Conservation (phyloP, 1,140 invertebrate genomes). For the Lucilia sericata region DNA sequence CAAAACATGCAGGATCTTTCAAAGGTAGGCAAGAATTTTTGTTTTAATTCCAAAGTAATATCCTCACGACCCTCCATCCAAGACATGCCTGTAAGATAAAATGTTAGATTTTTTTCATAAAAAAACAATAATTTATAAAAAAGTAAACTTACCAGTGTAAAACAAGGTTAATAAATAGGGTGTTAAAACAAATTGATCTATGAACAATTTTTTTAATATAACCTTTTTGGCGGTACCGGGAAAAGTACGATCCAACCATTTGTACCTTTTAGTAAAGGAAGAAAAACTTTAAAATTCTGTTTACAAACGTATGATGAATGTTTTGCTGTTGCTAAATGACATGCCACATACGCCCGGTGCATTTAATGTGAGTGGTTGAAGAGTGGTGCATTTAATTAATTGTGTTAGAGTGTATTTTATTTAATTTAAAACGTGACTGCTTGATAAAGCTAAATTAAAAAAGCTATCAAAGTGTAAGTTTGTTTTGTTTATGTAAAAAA, state of each 20-base stretch:
- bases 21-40: slow-evolving; percentile 82
- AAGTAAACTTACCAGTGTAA: slow-evolving; percentile 75
- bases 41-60: slow-evolving; percentile 75
- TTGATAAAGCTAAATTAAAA: too few species aligned
- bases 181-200: slow-evolving; percentile 84
- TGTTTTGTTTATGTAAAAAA: background rate
- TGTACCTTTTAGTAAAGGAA: slow-evolving; percentile 74
- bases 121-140: background rate
- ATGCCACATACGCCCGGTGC: background rate
- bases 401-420: background rate
- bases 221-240: slow-evolving; percentile 74
- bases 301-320: background rate
- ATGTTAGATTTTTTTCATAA: background rate
- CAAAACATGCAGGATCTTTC: slow-evolving; percentile 81
- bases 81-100: slow-evolving; percentile 75
- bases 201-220: slow-evolving; percentile 77
- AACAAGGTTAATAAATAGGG: slow-evolving; percentile 78
- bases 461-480: background rate
- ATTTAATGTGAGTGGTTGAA: background rate
- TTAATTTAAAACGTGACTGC: too few species aligned
- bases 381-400: background rate
- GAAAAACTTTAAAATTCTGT: background rate
- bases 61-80: slow-evolving; percentile 77
- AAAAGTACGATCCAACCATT: slow-evolving; percentile 79
- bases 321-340: background rate